These are phyloP conservation scores for Chaetoderma sp. DNA, from an alignment of 2,888 invertebrate species.

Conservation along the genomic window DNA sequence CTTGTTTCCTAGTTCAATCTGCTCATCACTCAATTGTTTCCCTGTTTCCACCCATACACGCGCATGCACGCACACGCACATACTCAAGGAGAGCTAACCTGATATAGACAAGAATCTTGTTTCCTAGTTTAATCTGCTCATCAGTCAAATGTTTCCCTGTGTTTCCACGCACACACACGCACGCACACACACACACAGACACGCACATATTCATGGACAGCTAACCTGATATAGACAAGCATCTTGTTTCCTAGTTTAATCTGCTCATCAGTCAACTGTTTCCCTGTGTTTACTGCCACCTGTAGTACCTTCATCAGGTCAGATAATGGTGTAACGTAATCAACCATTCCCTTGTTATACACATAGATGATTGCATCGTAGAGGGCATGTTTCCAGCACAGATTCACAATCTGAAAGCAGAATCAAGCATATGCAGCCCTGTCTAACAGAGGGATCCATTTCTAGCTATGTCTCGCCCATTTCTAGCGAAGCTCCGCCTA, in stretches of 20 bases:
- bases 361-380: constrained; percentile 82
- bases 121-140: constrained; percentile 77
- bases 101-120: constrained; percentile 86
- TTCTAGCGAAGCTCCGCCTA: too few species aligned
- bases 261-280: constrained; percentile 64
- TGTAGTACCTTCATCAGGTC: constrained; percentile 68
- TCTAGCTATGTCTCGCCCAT: too few species aligned
- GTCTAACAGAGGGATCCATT: too few species aligned
- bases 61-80: too few species aligned
- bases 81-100: too few species aligned
- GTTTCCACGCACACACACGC: too few species aligned
- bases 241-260: constrained; percentile 83
- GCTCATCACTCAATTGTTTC: too few species aligned
- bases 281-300: constrained; percentile 67
- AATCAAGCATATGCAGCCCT: not conserved
- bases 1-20: constrained; percentile 81
- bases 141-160: too few species aligned
- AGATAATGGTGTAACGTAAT: constrained; percentile 81
- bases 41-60: too few species aligned
- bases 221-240: constrained; percentile 82
- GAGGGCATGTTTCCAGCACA: constrained; percentile 75
- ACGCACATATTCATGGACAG: too few species aligned
- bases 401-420: constrained; percentile 71
- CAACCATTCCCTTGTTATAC: constrained; percentile 81
- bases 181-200: too few species aligned